Percentiles rank a stretch among this genome's conserved stretches.
These are phyloP conservation scores for Phocoena phocoena DNA, from an alignment of 2,113 vertebrate species.

Conservation along the genomic window DNA sequence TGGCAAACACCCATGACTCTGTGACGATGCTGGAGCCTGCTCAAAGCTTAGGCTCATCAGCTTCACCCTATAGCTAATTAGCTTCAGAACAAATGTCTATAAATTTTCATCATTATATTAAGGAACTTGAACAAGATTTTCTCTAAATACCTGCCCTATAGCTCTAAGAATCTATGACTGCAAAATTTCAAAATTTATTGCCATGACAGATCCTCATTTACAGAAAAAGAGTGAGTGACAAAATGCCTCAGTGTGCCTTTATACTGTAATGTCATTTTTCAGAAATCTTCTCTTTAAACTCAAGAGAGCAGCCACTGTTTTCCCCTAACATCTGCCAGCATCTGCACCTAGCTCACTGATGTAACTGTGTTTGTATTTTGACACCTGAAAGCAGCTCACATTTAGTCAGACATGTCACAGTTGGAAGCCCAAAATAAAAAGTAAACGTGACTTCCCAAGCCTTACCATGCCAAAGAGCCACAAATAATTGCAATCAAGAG, in stretches of 20 bases:
- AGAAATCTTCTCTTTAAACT: conserved; percentile 23
- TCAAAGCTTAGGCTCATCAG: not conserved
- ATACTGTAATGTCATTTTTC: not conserved
- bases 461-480: not conserved
- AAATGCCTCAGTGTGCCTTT: not conserved
- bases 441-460: not conserved
- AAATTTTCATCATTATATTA: not conserved
- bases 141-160: not conserved
- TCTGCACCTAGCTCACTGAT: not conserved
- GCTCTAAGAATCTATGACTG: not conserved
- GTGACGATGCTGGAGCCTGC: rapidly evolving
- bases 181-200: not conserved
- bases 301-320: not conserved
- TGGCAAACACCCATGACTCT: rapidly evolving
- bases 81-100: not conserved
- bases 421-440: not conserved
- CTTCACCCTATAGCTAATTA: not conserved
- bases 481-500: not conserved
- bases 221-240: not conserved
- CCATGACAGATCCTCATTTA: not conserved
- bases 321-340: not conserved
- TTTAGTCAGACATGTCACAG: not conserved
- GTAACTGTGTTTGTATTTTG: not conserved
- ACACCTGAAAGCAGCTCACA: not conserved
- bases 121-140: not conserved